Percentiles rank a stretch among this genome's conserved stretches.
These are phyloP conservation scores for Sphinx pinastri DNA, from an alignment of 2,888 invertebrate species.

Conservation along the genomic window DNA sequence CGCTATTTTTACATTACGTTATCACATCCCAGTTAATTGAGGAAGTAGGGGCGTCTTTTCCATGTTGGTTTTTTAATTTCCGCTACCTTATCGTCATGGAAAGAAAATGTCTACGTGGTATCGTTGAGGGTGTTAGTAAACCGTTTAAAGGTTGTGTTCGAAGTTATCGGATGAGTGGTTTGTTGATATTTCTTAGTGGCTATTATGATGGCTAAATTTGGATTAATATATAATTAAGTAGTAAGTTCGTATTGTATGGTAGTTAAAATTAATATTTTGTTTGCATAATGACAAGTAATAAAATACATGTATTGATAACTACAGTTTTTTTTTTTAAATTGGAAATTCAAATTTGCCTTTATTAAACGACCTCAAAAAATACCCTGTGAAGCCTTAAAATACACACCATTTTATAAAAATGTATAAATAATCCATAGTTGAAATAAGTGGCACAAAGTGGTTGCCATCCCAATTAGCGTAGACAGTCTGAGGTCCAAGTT, in stretches of 20 bases:
- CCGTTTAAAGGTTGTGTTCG: neutral
- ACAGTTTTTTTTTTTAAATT: no score
- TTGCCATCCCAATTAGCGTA: constrained; percentile 61
- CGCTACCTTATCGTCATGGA: constrained; percentile 2
- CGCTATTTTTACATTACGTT: constrained; percentile 17
- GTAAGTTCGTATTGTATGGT: neutral
- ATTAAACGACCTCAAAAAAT: no score
- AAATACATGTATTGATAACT: no score
- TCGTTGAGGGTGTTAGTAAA: neutral
- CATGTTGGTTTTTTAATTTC: constrained; percentile 19
- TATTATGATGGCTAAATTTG: no score
- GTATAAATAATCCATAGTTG: neutral
- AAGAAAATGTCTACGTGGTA: neutral
- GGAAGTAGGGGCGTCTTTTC: constrained; percentile 20
- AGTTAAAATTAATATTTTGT: neutral
- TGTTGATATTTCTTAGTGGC: neutral
- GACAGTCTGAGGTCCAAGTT: constrained; percentile 59
- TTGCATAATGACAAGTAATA: no score
- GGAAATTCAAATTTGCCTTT: no score
- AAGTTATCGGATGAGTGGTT: neutral
- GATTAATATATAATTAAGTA: no score
- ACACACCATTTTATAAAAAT: neutral
- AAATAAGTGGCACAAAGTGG: constrained; percentile 54
- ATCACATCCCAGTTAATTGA: constrained; percentile 18
- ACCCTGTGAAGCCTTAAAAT: no score